These are phyloP conservation scores for Antrozous pallidus DNA, from an alignment of 2,797 vertebrate species.

Conservation along the genomic window DNA sequence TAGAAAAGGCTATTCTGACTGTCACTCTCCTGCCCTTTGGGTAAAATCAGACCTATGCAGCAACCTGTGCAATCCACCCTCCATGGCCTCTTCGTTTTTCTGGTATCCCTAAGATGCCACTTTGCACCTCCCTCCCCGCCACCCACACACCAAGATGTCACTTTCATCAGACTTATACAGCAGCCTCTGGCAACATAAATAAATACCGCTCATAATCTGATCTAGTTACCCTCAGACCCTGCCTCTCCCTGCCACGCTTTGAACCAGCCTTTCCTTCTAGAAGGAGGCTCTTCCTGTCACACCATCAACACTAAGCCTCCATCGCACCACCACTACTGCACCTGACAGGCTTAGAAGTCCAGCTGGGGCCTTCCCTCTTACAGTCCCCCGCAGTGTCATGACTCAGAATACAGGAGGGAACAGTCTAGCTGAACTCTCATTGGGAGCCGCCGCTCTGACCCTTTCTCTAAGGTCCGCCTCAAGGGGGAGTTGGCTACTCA, in stretches of 20 bases:
- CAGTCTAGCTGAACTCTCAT: background rate
- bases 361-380: background rate
- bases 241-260: background rate
- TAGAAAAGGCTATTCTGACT: background rate
- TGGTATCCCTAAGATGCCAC: background rate
- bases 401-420: background rate
- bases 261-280: background rate
- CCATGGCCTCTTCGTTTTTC: background rate
- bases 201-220: background rate
- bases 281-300: background rate
- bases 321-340: fast-evolving
- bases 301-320: background rate
- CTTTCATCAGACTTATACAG: no score
- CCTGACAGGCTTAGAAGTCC: background rate
- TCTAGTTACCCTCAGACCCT: background rate
- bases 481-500: background rate
- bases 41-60: background rate
- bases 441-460: background rate
- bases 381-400: background rate
- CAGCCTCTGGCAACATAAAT: background rate
- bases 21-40: background rate
- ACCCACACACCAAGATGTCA: no score
- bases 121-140: no score
- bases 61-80: background rate
- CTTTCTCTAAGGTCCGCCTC: background rate